Percentiles rank a stretch among this genome's conserved stretches.
Evolutionary conservation across 2,888 invertebrate species (phyloP).

Genomic region (Hedychridium roseum): DNA sequence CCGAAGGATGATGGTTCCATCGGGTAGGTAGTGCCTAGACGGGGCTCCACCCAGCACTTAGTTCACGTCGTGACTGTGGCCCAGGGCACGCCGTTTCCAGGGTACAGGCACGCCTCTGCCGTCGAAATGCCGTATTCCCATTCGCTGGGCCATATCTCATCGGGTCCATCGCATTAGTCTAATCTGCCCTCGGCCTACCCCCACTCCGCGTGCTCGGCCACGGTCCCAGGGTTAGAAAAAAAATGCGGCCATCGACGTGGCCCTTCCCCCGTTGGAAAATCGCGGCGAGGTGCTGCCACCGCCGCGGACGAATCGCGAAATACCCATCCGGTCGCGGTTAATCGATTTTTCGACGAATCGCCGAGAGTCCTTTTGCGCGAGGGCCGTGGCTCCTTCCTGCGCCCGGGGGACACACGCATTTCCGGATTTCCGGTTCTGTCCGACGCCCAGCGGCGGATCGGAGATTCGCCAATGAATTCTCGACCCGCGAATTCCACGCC

Average conservation of each 20-base stretch:
- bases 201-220: constrained; percentile 68
- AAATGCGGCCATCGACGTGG: constrained; percentile 61
- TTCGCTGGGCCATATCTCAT: constrained; percentile 63
- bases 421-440: no score
- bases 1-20: constrained; percentile 61
- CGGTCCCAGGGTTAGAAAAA: constrained; percentile 60
- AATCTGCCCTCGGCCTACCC: constrained; percentile 60
- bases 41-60: constrained; percentile 66
- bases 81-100: constrained; percentile 69
- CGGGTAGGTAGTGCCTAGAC: constrained; percentile 63
- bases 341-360: constrained; percentile 50
- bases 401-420: neutral
- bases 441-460: neutral
- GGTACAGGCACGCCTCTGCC: constrained; percentile 67
- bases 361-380: neutral
- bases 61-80: constrained; percentile 66
- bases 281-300: constrained; percentile 60
- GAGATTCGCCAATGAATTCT: neutral
- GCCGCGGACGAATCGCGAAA: constrained; percentile 45
- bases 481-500: no score
- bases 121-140: constrained; percentile 64
- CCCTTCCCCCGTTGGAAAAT: constrained; percentile 37
- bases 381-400: neutral
- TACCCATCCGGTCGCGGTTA: constrained; percentile 44
- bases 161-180: constrained; percentile 65